These are phyloP conservation scores for Caenorhabditis wallacei DNA, from an alignment of 2,888 invertebrate species.

Conservation along the genomic window DNA sequence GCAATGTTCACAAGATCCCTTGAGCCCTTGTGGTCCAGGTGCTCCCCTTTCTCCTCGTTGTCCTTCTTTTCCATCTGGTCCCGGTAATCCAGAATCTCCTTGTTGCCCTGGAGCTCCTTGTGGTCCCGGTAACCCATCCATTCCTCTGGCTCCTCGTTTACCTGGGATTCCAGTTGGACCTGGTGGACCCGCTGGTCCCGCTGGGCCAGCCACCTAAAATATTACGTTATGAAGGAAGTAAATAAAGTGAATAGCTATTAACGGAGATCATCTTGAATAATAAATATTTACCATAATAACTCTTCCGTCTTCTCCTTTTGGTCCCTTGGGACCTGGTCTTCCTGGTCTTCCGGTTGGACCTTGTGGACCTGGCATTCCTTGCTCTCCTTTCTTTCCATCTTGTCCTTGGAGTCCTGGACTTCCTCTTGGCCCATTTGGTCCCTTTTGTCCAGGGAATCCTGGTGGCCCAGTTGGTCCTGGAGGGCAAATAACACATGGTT, in stretches of 20 bases:
- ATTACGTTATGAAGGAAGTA: no score
- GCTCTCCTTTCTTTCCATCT: slow-evolving; percentile 80
- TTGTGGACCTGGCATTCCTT: slow-evolving; percentile 80
- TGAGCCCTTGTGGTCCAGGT: slow-evolving; percentile 69
- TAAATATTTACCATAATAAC: slow-evolving; percentile 69
- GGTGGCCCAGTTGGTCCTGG: slow-evolving; percentile 78
- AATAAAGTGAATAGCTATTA: no score
- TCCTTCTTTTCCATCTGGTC: slow-evolving; percentile 72
- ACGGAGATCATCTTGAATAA: not conserved
- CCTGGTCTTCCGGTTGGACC: slow-evolving; percentile 77
- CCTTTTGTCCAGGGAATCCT: slow-evolving; percentile 79
- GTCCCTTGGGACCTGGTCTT: slow-evolving; percentile 72
- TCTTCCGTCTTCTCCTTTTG: slow-evolving; percentile 72
- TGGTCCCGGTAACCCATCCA: slow-evolving; percentile 70
- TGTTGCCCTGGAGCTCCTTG: slow-evolving; percentile 69
- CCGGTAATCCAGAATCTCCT: slow-evolving; percentile 68
- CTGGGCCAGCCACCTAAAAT: slow-evolving; percentile 72
- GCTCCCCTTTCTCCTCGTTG: slow-evolving; percentile 66
- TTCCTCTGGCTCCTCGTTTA: slow-evolving; percentile 66
- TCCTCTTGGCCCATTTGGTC: slow-evolving; percentile 78
- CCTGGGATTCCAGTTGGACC: slow-evolving; percentile 71
- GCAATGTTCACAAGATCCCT: slow-evolving; percentile 74
- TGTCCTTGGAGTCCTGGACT: slow-evolving; percentile 76
- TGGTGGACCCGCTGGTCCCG: slow-evolving; percentile 71
- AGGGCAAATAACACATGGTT: slow-evolving; percentile 82